Conservation (phyloP, 1,140 invertebrate species). For the Pseudomyrmex concolor region DNA sequence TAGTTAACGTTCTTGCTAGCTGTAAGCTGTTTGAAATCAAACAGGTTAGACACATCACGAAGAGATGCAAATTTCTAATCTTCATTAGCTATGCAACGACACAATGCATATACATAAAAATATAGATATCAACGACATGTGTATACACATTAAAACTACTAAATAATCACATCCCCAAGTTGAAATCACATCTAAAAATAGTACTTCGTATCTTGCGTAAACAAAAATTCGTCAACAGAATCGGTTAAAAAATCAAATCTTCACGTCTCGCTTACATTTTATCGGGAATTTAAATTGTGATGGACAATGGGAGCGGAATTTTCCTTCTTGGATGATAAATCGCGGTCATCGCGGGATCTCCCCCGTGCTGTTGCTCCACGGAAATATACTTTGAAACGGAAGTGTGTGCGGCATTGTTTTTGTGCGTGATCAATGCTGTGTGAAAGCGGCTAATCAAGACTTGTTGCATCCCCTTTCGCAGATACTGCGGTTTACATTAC, state of each 20-base stretch:
- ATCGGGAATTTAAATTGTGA: not conserved
- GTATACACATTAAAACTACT: no score
- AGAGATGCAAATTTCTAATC: not conserved
- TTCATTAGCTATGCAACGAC: not conserved
- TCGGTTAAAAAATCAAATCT: not conserved
- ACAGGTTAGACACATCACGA: not conserved
- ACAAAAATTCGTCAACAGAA: not conserved
- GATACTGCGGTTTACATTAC: not conserved
- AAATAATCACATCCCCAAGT: not conserved
- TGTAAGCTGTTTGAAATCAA: not conserved
- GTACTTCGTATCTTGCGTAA: not conserved
- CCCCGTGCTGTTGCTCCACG: not conserved
- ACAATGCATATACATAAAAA: constrained; percentile 10
- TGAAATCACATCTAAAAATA: constrained; percentile 50
- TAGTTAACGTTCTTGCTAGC: no score
- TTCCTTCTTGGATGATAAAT: not conserved
- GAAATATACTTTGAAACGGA: no score
- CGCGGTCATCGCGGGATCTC: not conserved
- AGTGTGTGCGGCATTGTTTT: constrained; percentile 12
- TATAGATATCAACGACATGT: not conserved
- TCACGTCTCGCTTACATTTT: not conserved
- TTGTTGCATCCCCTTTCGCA: no score
- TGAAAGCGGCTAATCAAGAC: not conserved
- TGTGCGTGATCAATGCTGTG: not conserved
- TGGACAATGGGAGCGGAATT: not conserved